Percentiles rank a stretch among this genome's conserved stretches.
Conservation (phyloP, 2,888 invertebrate species). For the Xanthorhoe designata region DNA sequence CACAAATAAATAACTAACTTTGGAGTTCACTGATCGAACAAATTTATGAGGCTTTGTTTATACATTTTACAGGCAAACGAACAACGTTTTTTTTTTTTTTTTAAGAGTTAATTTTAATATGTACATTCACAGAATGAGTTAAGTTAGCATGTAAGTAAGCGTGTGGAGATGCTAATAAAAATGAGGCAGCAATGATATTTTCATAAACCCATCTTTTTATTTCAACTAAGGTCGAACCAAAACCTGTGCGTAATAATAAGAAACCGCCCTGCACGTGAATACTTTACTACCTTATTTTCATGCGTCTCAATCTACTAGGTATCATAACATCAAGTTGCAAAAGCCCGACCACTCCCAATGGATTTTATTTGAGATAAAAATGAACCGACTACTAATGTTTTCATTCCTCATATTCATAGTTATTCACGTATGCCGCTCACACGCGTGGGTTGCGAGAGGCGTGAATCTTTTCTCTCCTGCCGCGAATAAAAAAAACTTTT, state of each 20-base stretch:
- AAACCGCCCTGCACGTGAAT: conserved; percentile 36
- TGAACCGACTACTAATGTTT: conserved; percentile 66
- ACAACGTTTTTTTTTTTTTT: too few species aligned
- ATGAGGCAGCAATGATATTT: conserved; percentile 14
- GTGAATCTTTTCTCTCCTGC: conserved; percentile 78
- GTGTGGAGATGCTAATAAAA: conserved; percentile 11
- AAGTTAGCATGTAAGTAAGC: background rate
- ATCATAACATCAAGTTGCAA: conserved; percentile 51
- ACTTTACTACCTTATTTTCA: conserved; percentile 44
- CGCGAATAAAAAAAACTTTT: conserved; percentile 80
- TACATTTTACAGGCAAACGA: background rate
- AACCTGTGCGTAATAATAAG: conserved; percentile 29
- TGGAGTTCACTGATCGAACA: conserved; percentile 1
- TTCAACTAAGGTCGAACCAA: conserved; percentile 19
- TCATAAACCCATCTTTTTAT: conserved; percentile 23
- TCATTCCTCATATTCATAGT: conserved; percentile 68
- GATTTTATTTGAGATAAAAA: conserved; percentile 61
- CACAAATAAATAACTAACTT: conserved; percentile 4
- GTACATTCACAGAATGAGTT: too few species aligned
- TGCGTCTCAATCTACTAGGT: conserved; percentile 45
- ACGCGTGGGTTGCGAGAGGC: conserved; percentile 63
- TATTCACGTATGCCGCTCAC: conserved; percentile 69
- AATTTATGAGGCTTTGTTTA: background rate
- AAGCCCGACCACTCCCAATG: conserved; percentile 50
- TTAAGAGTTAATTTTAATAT: too few species aligned